Conservation (phyloP, 2,797 vertebrate genomes). For the Poecilia picta region DNA sequence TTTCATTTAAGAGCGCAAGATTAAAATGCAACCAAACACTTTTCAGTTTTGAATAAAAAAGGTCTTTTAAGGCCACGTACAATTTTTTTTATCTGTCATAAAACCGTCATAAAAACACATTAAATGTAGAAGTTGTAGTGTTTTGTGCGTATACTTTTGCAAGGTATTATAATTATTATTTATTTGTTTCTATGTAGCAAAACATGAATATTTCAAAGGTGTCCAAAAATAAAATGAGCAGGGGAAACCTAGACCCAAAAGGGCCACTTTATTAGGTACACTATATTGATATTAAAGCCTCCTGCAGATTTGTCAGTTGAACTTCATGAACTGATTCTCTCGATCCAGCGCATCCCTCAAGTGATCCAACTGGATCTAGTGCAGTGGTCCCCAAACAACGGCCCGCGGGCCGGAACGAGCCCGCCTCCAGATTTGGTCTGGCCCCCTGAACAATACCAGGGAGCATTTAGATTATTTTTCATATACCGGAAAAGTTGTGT, state of each 20-base stretch:
- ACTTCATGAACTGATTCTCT: background rate
- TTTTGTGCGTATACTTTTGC: too few relatives aligned
- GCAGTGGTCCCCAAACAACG: too few relatives aligned
- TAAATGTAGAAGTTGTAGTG: background rate
- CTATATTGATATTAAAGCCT: too few relatives aligned
- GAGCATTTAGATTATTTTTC: too few relatives aligned
- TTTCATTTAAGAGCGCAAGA: background rate
- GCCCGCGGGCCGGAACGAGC: too few relatives aligned
- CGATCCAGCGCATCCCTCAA: background rate
- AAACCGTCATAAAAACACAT: background rate
- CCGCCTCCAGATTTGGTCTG: too few relatives aligned
- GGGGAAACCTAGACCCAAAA: background rate
- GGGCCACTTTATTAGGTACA: background rate
- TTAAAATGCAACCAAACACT: background rate
- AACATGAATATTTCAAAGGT: background rate
- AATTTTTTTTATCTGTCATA: background rate
- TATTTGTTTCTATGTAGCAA: background rate
- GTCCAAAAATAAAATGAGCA: background rate
- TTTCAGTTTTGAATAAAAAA: background rate
- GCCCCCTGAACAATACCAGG: too few relatives aligned
- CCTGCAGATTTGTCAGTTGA: background rate
- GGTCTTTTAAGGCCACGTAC: background rate
- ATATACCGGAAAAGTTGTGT: too few relatives aligned
- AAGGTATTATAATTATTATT: background rate
- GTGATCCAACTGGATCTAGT: background rate